Evolutionary conservation across 2,888 invertebrate genomes (phyloP), one percentile per base, ranked within the genome.

Genomic region (Ptychoptera contaminata): DNA sequence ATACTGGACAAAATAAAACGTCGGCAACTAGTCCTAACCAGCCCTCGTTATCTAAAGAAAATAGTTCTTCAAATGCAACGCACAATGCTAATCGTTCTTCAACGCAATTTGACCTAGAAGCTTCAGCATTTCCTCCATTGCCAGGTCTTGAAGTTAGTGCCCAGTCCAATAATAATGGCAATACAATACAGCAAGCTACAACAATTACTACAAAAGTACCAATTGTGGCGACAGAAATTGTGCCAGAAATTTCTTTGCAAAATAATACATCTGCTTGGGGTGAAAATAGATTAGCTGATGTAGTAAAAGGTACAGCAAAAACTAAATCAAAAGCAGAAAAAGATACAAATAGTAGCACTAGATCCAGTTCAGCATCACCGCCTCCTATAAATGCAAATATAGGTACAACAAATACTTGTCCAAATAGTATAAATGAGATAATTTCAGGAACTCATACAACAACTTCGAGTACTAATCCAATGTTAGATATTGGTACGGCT

Each of bases 91-190:
- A 35, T 34, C 42, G 31, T 30, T 38, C 29, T 2, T n/a, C 74
- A 48, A 72, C 74, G 36, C 77, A 81, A 58, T 85, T 85, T 65
- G 84, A 85, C 63, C 69, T 85, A 54, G 82, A 82, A 63, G 79
- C 81, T 47, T 74, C 79, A 43, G 81, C 83, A 44, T 85, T 85
- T 62, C 85, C 85, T 50, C 85, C 85, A 47, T 69, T 85, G 58
- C 84, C 84, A 48, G 82, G 82, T 58, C 65, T 72, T 48, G 69
- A 69, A 50, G 60, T 60, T 47, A 67, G 62, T 50, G 9, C 15
- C 10, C 42, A 34, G 34, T 35, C 35, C 34, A 34, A 5, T 42
- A 45, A 44, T 39, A 37, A 37, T 34, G 31, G 15, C 34, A 23
- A 35, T 38, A 45, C 48, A 38, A 40, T 45, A 47, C 37, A 43